phyloP scores from a whole-genome alignment of 1,140 invertebrate species.

The Zophobas atratus region DNA sequence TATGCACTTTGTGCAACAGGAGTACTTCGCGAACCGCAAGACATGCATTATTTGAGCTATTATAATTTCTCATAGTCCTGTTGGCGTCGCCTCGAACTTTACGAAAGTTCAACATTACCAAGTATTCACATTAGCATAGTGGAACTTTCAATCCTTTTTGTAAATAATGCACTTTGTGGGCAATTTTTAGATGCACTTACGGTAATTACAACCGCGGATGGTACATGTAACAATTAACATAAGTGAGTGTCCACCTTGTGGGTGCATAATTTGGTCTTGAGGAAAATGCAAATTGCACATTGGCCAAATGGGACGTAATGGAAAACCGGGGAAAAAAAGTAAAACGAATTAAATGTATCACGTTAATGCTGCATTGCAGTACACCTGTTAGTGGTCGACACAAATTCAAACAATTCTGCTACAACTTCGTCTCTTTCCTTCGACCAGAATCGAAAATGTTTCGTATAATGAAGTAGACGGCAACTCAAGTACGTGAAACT shows the following conservation, averaged over 20 bases:
- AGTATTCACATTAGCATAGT: constrained; percentile 18
- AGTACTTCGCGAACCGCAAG: background rate
- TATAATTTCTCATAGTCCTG: background rate
- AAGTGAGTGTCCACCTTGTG: background rate
- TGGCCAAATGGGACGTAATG: constrained; percentile 15
- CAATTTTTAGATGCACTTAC: constrained; percentile 19
- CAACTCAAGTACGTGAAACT: constrained; percentile 2
- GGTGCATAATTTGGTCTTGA: constrained; percentile 25
- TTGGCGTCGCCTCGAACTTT: background rate
- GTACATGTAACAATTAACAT: constrained; percentile 11
- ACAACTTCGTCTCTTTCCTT: constrained; percentile 6
- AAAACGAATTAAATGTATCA: constrained; percentile 17
- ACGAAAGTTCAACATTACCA: background rate
- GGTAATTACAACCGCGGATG: constrained; percentile 12
- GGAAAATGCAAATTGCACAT: constrained; percentile 28
- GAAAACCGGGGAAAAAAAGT: constrained; percentile 22
- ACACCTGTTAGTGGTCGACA: constrained; percentile 9
- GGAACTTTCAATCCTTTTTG: constrained; percentile 25
- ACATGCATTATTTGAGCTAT: background rate
- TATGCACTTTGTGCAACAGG: background rate
- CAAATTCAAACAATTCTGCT: constrained; percentile 1
- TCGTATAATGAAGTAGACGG: constrained; percentile 23
- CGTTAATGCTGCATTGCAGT: constrained; percentile 33
- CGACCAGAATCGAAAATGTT: constrained; percentile 15
- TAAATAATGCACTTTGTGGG: constrained; percentile 9